These are phyloP conservation scores for Centroberyx gerrardi DNA, from an alignment of 2,797 vertebrate species.

Conservation along the genomic window DNA sequence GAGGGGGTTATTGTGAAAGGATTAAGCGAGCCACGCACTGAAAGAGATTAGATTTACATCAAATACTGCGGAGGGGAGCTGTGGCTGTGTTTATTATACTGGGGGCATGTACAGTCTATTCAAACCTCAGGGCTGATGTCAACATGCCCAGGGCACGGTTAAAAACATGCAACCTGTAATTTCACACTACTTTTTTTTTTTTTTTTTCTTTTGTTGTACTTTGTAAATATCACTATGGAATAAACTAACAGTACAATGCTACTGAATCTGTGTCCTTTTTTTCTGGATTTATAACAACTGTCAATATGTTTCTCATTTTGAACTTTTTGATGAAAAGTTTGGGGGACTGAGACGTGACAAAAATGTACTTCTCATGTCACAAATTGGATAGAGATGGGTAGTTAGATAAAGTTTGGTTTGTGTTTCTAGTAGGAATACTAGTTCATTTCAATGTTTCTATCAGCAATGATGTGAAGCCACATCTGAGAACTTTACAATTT, in stretches of 20 bases:
- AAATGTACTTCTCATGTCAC: no score
- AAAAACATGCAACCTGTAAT: slow-evolving; percentile 35
- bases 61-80: slow-evolving; percentile 36
- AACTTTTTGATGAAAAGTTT: no score
- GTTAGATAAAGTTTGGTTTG: no score
- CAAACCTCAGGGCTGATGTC: slow-evolving; percentile 56
- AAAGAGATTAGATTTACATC: slow-evolving; percentile 38
- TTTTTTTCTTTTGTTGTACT: slow-evolving; percentile 44
- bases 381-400: no score
- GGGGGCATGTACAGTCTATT: slow-evolving; percentile 20
- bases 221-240: slow-evolving; percentile 72
- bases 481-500: no score
- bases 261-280: slow-evolving; percentile 4
- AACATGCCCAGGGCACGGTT: slow-evolving; percentile 33
- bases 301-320: no score
- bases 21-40: slow-evolving; percentile 61
- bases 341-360: no score
- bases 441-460: no score
- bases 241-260: slow-evolving; percentile 61
- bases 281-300: background rate
- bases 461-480: no score
- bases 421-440: no score
- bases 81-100: slow-evolving; percentile 23
- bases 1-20: slow-evolving; percentile 62
- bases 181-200: slow-evolving; percentile 44